Evolutionary conservation across 2,797 vertebrate genomes (phyloP).

Genomic region (Parauchenoglanis ngamensis): DNA sequence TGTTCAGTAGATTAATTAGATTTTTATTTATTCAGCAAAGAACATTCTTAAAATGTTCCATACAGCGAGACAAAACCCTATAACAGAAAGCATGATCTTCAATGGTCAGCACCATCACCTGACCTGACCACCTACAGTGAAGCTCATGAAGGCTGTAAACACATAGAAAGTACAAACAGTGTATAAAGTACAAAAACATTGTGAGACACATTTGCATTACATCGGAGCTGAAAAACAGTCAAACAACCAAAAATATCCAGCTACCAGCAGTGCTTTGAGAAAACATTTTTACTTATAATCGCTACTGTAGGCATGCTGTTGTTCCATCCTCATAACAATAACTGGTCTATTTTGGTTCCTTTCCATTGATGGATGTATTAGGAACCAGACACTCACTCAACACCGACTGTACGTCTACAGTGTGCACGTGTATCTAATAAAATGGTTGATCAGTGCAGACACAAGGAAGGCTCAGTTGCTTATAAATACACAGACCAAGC

Average conservation of each 20-base stretch:
- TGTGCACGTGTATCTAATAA: not conserved
- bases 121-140: not conserved
- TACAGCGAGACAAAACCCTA: not conserved
- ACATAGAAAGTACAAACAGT: constrained; percentile 2
- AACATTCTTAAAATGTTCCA: not conserved
- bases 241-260: not conserved
- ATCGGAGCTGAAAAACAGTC: too few species aligned
- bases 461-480: not conserved
- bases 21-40: constrained; percentile 8
- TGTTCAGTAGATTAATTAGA: not conserved
- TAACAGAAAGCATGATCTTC: not conserved
- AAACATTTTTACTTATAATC: not conserved
- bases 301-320: not conserved
- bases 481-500: not conserved
- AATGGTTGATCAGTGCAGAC: not conserved
- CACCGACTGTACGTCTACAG: not conserved
- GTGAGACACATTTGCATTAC: not conserved
- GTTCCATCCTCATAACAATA: not conserved
- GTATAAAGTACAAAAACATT: not conserved
- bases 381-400: not conserved
- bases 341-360: not conserved
- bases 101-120: not conserved
- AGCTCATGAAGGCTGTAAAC: not conserved
- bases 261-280: not conserved
- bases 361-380: not conserved